These are phyloP conservation scores for Gari tellinella DNA, from an alignment of 2,888 invertebrate species.

Conservation along the genomic window DNA sequence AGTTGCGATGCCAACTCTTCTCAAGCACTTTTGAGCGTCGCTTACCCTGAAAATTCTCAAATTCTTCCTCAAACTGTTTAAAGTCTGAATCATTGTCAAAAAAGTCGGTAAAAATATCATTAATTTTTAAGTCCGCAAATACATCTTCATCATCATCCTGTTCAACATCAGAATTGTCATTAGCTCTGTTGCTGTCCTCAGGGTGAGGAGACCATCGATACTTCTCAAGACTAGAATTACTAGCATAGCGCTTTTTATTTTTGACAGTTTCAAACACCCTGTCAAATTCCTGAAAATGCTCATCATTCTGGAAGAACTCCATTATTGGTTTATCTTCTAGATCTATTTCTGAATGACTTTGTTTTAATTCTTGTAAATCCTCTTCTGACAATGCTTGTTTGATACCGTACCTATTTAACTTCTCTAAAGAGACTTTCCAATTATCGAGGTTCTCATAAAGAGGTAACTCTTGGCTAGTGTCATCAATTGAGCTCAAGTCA, in stretches of 20 bases:
- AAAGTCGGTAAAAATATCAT: slow-evolving; percentile 77
- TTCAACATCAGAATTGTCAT: slow-evolving; percentile 11
- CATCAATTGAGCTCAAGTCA: background rate
- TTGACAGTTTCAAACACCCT: slow-evolving; percentile 78
- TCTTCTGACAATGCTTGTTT: slow-evolving; percentile 7
- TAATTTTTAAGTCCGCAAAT: slow-evolving; percentile 55
- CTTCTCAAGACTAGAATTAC: slow-evolving; percentile 63
- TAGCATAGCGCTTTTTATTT: slow-evolving; percentile 66
- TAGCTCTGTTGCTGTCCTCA: slow-evolving; percentile 29
- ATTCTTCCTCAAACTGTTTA: slow-evolving; percentile 77
- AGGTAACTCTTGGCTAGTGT: background rate
- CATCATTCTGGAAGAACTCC: slow-evolving; percentile 79
- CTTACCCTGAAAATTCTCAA: slow-evolving; percentile 74
- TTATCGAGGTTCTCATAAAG: background rate
- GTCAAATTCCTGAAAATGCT: slow-evolving; percentile 80
- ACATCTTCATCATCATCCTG: slow-evolving; percentile 50
- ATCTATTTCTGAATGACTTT: slow-evolving; percentile 11
- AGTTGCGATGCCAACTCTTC: slow-evolving; percentile 70
- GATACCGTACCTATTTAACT: background rate
- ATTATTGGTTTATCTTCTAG: slow-evolving; percentile 59
- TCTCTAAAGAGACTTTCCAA: background rate
- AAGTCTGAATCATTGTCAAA: slow-evolving; percentile 80
- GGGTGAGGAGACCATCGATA: slow-evolving; percentile 61
- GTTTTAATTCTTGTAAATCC: background rate
- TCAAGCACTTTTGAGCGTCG: slow-evolving; percentile 69